These are phyloP conservation scores for Hybos culiciformis DNA, from an alignment of 2,888 invertebrate species.

Conservation along the genomic window DNA sequence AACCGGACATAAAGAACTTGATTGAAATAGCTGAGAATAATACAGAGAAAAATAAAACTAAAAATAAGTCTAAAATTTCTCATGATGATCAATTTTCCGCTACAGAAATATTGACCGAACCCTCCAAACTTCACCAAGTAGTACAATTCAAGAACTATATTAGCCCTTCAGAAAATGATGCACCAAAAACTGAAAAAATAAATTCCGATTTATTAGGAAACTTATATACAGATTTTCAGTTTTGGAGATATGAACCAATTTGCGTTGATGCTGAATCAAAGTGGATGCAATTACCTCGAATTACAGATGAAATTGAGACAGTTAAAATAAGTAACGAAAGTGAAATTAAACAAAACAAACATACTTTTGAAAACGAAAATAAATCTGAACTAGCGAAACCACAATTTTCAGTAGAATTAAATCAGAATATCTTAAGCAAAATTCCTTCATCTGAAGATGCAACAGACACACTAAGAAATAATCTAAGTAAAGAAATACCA, in stretches of 20 bases:
- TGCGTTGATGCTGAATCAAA: constrained; percentile 54
- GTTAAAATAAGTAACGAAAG: constrained; percentile 20
- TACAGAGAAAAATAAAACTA: constrained; percentile 31
- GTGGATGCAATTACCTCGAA: constrained; percentile 37
- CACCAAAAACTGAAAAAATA: not conserved
- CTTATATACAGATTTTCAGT: constrained; percentile 18
- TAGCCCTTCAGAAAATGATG: not conserved
- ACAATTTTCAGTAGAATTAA: not conserved
- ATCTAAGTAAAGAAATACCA: constrained; percentile 37
- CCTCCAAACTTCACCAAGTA: too few relatives aligned
- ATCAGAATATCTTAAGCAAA: not conserved
- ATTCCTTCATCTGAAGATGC: not conserved
- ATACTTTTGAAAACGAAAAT: too few relatives aligned
- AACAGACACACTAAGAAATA: constrained; percentile 12
- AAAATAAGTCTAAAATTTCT: constrained; percentile 17
- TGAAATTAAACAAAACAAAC: too few relatives aligned
- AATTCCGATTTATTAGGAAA: not conserved
- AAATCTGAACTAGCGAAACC: not conserved
- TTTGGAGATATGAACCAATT: constrained; percentile 47
- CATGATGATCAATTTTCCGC: not conserved
- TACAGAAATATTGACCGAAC: not conserved
- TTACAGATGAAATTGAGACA: constrained; percentile 38
- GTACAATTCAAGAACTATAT: too few relatives aligned
- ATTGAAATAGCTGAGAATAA: constrained; percentile 33
- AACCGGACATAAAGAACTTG: constrained; percentile 20